Base-by-base conservation (phyloP, 1,140 invertebrate species). In the Triops longicaudatus region DNA sequence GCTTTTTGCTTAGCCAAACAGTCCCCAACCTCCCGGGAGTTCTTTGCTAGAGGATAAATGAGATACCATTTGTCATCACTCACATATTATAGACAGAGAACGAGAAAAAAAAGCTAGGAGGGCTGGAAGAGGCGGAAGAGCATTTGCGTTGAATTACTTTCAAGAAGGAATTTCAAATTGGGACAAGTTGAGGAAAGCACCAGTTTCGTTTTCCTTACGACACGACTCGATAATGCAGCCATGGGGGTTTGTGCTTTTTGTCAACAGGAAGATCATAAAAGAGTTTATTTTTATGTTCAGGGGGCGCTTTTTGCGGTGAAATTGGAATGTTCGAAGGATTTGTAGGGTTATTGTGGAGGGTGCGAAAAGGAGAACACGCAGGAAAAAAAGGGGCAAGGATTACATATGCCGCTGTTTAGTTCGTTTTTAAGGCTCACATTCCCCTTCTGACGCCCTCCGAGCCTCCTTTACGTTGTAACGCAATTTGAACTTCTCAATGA, bases 401-500 rank as follows among this genome's bases (percentile, higher is more conserved):
- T 63, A 63, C 22, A 63, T 63, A 22, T 63, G 50, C 22, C 22
- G 31, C 50, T 22, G n/a, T 63, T 63, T 63, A 63, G 17, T 17
- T 22, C 17, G 50, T 63, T 63, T 63, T 63, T 63, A 17, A 17
- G n/a, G 22, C 50, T 63, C 50, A 14, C 17, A 22, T 63, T 63
- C 50, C 50, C 50, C 50, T n/a, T 14, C 14, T 22, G 14, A 22
- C 50, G 17, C 17, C 50, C 50, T 22, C 50, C 50, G 22, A 63
- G 14, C 22, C 22, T 63, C 22, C 22, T 63, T 63, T 63, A 63
- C 22, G 50, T 63, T 63, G 50, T 63, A 63, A 63, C 50, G 50
- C 50, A 63, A 63, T 63, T 63, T 63, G 50, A 63, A 63, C 50
- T 63, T 63, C 50, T 63, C 50, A 63, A 63, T 63, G 50, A 63